Conservation (phyloP, 2,888 invertebrate species). For the Caenorhabditis sp. region DNA sequence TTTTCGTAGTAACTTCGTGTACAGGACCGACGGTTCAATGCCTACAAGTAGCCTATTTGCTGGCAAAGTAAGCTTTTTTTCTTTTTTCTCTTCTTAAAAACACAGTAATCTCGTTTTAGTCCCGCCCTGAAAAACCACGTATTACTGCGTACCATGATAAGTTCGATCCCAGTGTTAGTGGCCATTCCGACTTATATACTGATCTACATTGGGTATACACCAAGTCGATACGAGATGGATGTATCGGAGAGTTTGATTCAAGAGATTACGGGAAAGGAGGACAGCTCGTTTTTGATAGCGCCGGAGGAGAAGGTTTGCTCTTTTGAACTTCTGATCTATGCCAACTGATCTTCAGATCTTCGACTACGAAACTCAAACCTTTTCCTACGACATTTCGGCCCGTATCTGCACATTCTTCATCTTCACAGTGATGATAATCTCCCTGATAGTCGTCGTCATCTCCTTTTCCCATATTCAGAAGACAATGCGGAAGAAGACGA, state of each 20-base stretch:
- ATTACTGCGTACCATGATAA: conserved; percentile 20
- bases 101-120: conserved; percentile 11
- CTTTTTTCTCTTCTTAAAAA: background rate
- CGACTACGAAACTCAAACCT: conserved; percentile 7
- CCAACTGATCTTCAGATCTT: background rate
- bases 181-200: conserved; percentile 34
- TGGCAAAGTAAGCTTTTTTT: conserved; percentile 13
- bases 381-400: conserved; percentile 28
- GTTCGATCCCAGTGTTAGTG: conserved; percentile 19
- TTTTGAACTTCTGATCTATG: too few relatives aligned
- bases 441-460: conserved; percentile 22
- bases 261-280: conserved; percentile 34
- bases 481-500: conserved; percentile 25
- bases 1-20: conserved; percentile 43
- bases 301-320: conserved; percentile 47
- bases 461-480: conserved; percentile 39
- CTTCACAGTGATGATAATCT: conserved; percentile 36
- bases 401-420: conserved; percentile 46
- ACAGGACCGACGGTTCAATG: conserved; percentile 42
- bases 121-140: conserved; percentile 37
- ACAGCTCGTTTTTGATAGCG: conserved; percentile 45
- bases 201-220: conserved; percentile 26
- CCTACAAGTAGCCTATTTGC: conserved; percentile 46
- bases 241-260: conserved; percentile 28
- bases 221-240: conserved; percentile 30